phyloP scores from a whole-genome alignment of 64 coral and sea anemone species.

The Acropora yongei region DNA sequence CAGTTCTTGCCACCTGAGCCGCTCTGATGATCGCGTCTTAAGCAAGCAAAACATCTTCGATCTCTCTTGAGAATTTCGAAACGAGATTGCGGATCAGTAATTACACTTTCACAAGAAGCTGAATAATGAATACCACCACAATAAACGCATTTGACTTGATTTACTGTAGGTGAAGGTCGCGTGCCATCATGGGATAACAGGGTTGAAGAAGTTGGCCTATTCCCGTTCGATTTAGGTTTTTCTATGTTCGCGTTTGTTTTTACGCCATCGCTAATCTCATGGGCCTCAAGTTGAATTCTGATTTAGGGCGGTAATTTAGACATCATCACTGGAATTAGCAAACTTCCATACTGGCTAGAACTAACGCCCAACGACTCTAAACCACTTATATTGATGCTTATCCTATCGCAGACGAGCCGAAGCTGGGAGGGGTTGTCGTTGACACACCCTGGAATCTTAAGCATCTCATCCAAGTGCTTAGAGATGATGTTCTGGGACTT shows the following conservation, averaged over 20 bases:
- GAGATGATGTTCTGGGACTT: too few species aligned
- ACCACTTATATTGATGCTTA: not conserved
- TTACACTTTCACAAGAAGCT: conserved; percentile 36
- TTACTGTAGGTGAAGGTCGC: conserved; percentile 4
- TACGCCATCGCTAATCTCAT: too few species aligned
- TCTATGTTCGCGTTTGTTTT: too few species aligned
- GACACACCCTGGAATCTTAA: conserved; percentile 21
- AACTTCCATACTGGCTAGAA: not conserved
- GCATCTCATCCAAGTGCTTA: conserved; percentile 36
- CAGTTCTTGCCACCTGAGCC: too few species aligned
- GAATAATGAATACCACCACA: conserved; percentile 60
- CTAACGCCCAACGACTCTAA: not conserved
- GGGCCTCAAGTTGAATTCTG: too few species aligned
- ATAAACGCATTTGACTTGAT: conserved; percentile 58
- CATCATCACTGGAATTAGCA: too few species aligned
- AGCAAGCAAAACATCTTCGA: not conserved
- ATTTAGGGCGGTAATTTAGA: too few species aligned
- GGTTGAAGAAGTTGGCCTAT: too few species aligned
- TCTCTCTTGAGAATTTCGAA: conserved; percentile 54
- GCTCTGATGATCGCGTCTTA: too few species aligned
- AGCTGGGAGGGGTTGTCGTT: not conserved
- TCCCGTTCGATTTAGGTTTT: too few species aligned
- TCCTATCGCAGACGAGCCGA: conserved; percentile 9
- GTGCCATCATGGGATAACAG: not conserved
- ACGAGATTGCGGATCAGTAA: not conserved